Evolutionary conservation across 2,797 vertebrate genomes (phyloP).

Genomic region (Columba guinea): DNA sequence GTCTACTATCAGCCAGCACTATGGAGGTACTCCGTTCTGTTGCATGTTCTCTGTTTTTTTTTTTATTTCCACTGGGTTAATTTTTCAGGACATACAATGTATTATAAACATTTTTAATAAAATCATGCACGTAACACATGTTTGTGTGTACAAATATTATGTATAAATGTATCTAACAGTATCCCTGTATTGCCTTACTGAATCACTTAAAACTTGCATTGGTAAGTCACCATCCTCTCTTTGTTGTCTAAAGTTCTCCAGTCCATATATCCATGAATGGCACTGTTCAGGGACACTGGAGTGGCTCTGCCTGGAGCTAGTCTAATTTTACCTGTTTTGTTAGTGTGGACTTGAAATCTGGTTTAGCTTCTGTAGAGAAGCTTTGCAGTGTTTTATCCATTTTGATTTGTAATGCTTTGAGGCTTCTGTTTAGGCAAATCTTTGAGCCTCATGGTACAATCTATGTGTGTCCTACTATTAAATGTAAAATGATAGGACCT

Average conservation of each 20-base stretch:
- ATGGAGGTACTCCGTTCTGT: neutral
- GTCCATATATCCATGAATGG: rapidly evolving
- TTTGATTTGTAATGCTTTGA: neutral
- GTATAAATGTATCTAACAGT: neutral
- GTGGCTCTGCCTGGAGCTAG: neutral
- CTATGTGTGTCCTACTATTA: neutral
- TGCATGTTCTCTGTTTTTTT: neutral
- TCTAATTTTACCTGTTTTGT: neutral
- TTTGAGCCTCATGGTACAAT: neutral
- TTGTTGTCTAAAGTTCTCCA: neutral
- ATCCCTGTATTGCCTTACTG: neutral
- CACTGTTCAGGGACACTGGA: neutral
- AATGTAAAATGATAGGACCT: neutral
- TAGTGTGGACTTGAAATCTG: neutral
- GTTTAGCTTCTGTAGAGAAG: neutral
- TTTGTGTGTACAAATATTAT: neutral
- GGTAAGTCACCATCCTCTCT: neutral
- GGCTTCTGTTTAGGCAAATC: neutral
- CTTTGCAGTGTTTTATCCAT: neutral
- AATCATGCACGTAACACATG: neutral
- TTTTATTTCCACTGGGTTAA: neutral
- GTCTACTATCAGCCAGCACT: neutral
- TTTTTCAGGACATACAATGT: neutral
- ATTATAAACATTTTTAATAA: neutral
- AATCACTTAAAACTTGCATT: neutral